These are phyloP conservation scores for Prunella himalayana DNA, from an alignment of 2,113 vertebrate genomes.

Conservation along the genomic window DNA sequence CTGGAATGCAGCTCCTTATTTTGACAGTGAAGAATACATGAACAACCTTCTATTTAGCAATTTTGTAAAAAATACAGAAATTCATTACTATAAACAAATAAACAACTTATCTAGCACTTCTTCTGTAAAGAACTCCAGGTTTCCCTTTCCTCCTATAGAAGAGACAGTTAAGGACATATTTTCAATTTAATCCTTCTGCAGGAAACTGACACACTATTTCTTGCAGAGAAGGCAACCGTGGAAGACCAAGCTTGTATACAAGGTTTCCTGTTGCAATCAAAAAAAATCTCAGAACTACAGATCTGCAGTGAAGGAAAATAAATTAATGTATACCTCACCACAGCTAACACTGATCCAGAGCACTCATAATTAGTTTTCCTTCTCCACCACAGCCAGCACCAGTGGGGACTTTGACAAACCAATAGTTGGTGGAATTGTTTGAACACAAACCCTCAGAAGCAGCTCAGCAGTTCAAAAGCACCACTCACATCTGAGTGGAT, in stretches of 20 bases:
- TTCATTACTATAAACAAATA: neutral
- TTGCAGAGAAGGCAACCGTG: neutral
- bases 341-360: neutral
- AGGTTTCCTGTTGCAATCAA: neutral
- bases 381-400: neutral
- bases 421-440: fast-evolving
- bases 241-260: neutral
- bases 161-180: neutral
- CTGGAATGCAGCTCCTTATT: neutral
- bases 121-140: neutral
- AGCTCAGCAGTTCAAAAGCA: neutral
- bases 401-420: neutral
- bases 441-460: neutral
- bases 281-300: neutral
- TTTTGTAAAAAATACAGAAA: neutral
- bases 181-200: neutral
- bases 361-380: neutral
- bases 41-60: neutral
- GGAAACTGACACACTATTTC: neutral
- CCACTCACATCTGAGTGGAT: neutral
- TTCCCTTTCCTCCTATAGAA: neutral
- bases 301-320: neutral
- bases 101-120: neutral
- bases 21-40: neutral
- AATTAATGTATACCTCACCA: neutral